A percentile compares a stretch with the other conserved stretches of the same genome.
Evolutionary conservation across 2,113 vertebrate genomes (phyloP).

Genomic region (Mormyrus lacerda): DNA sequence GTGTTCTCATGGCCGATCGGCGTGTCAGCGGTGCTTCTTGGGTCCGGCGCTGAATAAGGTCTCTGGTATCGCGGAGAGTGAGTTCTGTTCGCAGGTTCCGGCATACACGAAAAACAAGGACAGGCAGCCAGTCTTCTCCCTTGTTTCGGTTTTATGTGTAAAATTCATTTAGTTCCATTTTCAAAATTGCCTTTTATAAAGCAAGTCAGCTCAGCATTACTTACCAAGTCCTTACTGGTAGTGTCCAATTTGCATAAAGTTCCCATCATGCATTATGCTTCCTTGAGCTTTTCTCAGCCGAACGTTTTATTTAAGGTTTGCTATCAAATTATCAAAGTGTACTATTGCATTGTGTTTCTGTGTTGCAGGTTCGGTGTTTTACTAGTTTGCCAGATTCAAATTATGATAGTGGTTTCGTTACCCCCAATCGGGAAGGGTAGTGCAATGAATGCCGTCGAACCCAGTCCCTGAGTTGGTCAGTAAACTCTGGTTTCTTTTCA

Average conservation of each 20-base stretch:
- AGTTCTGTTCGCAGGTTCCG: not conserved
- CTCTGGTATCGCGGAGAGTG: not conserved
- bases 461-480: fast-evolving
- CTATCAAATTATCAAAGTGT: not conserved
- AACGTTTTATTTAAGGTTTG: not conserved
- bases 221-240: not conserved
- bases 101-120: not conserved
- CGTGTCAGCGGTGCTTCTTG: not conserved
- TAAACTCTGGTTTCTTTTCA: constrained; percentile 24
- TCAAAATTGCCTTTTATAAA: not conserved
- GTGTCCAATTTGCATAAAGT: not conserved
- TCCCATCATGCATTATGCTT: constrained; percentile 3
- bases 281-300: not conserved
- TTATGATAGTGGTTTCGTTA: not conserved
- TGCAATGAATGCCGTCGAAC: not conserved
- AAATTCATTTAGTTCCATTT: not conserved
- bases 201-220: not conserved
- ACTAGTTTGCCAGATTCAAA: not conserved
- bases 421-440: not conserved
- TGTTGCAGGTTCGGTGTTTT: not conserved
- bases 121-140: not conserved
- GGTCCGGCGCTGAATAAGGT: not conserved
- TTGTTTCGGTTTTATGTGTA: not conserved
- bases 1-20: not conserved
- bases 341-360: not conserved